Base-by-base conservation (phyloP, 1,140 invertebrate species). In the Drosophila melanogaster region DNA sequence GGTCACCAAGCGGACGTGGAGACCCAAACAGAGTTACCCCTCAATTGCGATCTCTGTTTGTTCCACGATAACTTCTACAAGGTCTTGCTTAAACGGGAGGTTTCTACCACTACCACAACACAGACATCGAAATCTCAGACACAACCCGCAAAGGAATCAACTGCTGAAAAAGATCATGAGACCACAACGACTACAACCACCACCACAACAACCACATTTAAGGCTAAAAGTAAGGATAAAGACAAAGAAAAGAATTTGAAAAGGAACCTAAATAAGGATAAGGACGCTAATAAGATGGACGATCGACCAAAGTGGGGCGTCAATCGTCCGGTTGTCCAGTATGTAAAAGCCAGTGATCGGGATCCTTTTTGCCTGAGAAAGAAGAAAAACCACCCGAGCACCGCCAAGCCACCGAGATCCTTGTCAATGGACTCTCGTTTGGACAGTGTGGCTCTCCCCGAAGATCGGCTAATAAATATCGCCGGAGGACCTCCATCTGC, bases 311-410 rank as follows among this genome's bases (percentile, higher is more conserved):
- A 94, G 77, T 95, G 94, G 94, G 94, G 94, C 10, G 94, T 93
- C 3, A 94, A 94, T 80, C 93, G 94, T 22, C 95, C 95, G 14
- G 93, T 94, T 11, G 95, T 94, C 5, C 93, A 95, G 55, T 96
- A 95, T 72, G 92, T 95, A 14, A 95, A 95, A 58, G 95, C 95
- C 81, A 95, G 95, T 70, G 95, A 95, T 79, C 94, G 95, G 66
- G 95, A 96, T 92, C 94, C 94, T 0, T 93, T 95, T 69, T 95
- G 87, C 17, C 65, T 92, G 60, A 77, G 91, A 26, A 92, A 92
- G 26, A 91, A 91, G 64, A 92, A 92, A 54, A 81, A 81, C 47
- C 83, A 91, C 11, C 70, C 57, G 4, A 57, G 62, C 7, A 80
- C 70, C 6, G 53, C 53, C 7, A 74, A 74, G 7, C 79, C 91